Conservation (phyloP, 2,888 invertebrate genomes). For the Venusia cambrica region DNA sequence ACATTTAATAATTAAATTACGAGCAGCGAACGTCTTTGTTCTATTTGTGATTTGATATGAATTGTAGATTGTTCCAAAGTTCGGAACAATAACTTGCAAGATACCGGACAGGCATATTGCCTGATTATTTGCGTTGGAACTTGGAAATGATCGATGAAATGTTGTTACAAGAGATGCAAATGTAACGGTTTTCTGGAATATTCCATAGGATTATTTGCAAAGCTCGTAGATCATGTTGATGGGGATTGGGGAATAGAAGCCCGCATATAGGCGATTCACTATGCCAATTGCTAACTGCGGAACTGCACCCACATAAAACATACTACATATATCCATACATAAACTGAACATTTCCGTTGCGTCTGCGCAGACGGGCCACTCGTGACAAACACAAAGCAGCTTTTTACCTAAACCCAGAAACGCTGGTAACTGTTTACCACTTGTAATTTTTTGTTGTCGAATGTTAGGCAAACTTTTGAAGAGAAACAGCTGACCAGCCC, state of each 20-base stretch:
- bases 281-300: conserved; percentile 5
- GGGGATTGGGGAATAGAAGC: conserved; percentile 4
- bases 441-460: too few relatives aligned
- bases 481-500: too few relatives aligned
- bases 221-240: conserved; percentile 4
- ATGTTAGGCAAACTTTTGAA: too few relatives aligned
- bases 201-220: conserved; percentile 6
- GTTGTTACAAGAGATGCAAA: conserved; percentile 5
- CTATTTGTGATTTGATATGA: conserved; percentile 18
- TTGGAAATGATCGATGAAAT: conserved; percentile 1
- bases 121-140: conserved; percentile 4
- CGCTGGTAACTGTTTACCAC: too few relatives aligned
- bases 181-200: conserved; percentile 2
- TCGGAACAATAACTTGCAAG: conserved; percentile 33
- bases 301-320: too few relatives aligned
- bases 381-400: too few relatives aligned
- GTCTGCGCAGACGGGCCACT: too few relatives aligned
- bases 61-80: conserved; percentile 31
- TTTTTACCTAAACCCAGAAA: too few relatives aligned
- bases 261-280: conserved; percentile 3
- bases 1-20: conserved; percentile 31
- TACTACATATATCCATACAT: too few relatives aligned
- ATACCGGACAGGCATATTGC: conserved; percentile 24
- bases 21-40: conserved; percentile 36
- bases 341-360: too few relatives aligned